These are phyloP conservation scores for Felis catus DNA, from an alignment of 2,113 vertebrate genomes.

Conservation along the genomic window F.catus_Fca126_mat1.0 CM031411.1:67669501-67670000, in stretches of 20 bases:
- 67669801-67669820: too few relatives aligned
- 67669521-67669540: background rate
- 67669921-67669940: constrained; percentile 2
- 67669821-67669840: too few relatives aligned
- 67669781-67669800: too few relatives aligned
- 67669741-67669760: too few relatives aligned
- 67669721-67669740: too few relatives aligned
- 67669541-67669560: background rate
- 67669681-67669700: too few relatives aligned
- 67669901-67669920: background rate
- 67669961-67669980: background rate
- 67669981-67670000: background rate
- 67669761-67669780: too few relatives aligned
- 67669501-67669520: background rate
- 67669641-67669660: background rate
- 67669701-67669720: too few relatives aligned
- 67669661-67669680: background rate
- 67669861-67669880: too few relatives aligned
- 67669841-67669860: too few relatives aligned
- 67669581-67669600: background rate
- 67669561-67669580: constrained; percentile 22
- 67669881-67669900: background rate
- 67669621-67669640: background rate
- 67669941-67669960: background rate
- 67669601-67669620: background rate